phyloP scores from a whole-genome alignment of 2,888 invertebrate genomes.

The Artemia sinica region DNA sequence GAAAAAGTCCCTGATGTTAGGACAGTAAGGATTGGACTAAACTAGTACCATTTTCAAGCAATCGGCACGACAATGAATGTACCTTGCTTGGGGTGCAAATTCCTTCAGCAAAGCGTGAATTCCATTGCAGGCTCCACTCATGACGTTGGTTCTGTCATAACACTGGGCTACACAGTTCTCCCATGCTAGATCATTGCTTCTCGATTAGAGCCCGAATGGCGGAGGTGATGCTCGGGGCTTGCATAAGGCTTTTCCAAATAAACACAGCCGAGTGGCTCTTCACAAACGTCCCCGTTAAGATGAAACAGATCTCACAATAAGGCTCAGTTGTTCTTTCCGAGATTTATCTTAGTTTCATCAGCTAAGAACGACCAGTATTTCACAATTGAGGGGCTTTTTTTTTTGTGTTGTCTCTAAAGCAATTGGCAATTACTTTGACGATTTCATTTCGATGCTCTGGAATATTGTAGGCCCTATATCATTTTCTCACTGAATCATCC shows the following conservation, averaged over 20 bases:
- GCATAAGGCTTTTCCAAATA: slow-evolving; percentile 12
- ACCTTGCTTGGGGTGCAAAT: slow-evolving; percentile 19
- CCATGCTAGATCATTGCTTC: slow-evolving; percentile 17
- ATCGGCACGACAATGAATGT: slow-evolving; percentile 21
- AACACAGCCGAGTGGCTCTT: slow-evolving; percentile 13
- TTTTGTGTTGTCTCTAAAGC: slow-evolving; percentile 14
- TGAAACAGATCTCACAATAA: slow-evolving; percentile 21
- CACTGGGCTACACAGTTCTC: slow-evolving; percentile 20
- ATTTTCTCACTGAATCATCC: slow-evolving; percentile 12
- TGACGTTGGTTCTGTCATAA: slow-evolving; percentile 30
- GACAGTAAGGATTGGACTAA: slow-evolving; percentile 16
- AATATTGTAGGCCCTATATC: slow-evolving; percentile 16
- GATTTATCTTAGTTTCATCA: too few species aligned
- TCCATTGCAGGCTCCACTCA: slow-evolving; percentile 26
- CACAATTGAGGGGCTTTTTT: too few species aligned
- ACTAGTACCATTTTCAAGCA: slow-evolving; percentile 17
- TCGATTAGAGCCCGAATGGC: slow-evolving; percentile 16
- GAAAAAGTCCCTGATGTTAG: slow-evolving; percentile 15
- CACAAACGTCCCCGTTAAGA: slow-evolving; percentile 16
- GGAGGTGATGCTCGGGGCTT: slow-evolving; percentile 16
- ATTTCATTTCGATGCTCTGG: slow-evolving; percentile 23
- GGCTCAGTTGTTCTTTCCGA: slow-evolving; percentile 22
- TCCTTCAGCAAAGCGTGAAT: slow-evolving; percentile 18
- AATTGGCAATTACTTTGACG: slow-evolving; percentile 18
- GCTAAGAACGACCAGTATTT: too few species aligned